Conservation (phyloP, 2,888 invertebrate genomes). For the Nephrotoma guestfalica region DNA sequence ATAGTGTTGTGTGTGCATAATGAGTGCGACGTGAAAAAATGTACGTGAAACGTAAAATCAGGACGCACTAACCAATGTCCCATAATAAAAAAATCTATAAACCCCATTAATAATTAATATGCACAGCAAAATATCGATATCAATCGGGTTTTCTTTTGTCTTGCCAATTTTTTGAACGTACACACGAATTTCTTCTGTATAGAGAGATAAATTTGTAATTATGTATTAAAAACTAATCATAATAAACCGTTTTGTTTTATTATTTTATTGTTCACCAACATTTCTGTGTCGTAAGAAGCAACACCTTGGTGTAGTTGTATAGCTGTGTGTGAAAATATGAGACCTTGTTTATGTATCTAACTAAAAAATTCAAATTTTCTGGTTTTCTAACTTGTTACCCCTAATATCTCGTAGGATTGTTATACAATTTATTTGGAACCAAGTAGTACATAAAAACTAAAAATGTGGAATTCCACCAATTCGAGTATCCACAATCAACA, state of each 20-base stretch:
- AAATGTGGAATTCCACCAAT: background rate
- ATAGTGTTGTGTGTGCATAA: background rate
- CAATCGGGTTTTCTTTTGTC: background rate
- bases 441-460: background rate
- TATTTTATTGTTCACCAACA: background rate
- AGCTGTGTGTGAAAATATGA: background rate
- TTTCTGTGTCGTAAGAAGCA: background rate
- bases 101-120: background rate
- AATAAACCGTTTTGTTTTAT: background rate
- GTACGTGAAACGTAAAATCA: background rate
- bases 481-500: background rate
- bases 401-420: background rate
- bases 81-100: background rate
- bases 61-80: background rate
- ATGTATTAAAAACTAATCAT: background rate
- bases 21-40: background rate
- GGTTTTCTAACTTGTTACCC: background rate
- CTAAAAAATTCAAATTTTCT: background rate
- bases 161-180: background rate
- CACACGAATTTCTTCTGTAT: background rate
- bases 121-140: background rate
- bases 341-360: background rate
- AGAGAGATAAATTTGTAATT: background rate
- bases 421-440: background rate
- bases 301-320: background rate